Conservation (phyloP, 2,113 vertebrate species). For the Morphnarchus princeps region DNA sequence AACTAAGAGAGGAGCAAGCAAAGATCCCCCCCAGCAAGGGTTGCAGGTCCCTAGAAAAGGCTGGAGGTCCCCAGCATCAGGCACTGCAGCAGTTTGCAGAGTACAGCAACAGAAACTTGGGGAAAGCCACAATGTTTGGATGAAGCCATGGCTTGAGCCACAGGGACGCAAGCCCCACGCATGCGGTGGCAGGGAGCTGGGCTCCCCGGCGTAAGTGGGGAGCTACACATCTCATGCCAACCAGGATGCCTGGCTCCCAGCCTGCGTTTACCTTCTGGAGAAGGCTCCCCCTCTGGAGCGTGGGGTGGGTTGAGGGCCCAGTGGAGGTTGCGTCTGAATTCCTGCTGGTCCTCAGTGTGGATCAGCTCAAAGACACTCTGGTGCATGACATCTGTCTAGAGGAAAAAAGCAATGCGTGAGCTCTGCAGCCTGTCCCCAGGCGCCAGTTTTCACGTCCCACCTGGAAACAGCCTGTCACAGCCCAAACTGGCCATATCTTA, state of each 20-base stretch:
- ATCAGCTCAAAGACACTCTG: conserved; percentile 83
- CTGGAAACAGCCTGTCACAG: background rate
- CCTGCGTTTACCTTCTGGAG: background rate
- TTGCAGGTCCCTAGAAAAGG: background rate
- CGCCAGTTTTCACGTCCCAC: fast-evolving
- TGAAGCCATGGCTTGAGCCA: background rate
- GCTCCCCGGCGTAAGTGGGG: fast-evolving
- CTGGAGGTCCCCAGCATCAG: background rate
- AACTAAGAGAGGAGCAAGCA: background rate
- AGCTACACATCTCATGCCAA: fast-evolving
- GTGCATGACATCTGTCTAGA: conserved; percentile 82
- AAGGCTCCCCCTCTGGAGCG: background rate
- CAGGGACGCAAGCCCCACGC: fast-evolving
- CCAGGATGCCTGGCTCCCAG: background rate
- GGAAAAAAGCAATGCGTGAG: background rate
- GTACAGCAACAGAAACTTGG: background rate
- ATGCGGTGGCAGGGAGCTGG: background rate
- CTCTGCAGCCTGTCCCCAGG: background rate
- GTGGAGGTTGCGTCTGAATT: conserved; percentile 78
- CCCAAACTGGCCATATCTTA: fast-evolving
- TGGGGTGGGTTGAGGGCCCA: conserved; percentile 74
- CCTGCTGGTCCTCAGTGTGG: conserved; percentile 80
- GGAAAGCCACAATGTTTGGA: background rate
- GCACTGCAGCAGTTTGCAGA: background rate
- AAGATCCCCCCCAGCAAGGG: background rate